Base-by-base conservation (phyloP, 2,113 vertebrate genomes). In the Pomatostomus ruficeps region DNA sequence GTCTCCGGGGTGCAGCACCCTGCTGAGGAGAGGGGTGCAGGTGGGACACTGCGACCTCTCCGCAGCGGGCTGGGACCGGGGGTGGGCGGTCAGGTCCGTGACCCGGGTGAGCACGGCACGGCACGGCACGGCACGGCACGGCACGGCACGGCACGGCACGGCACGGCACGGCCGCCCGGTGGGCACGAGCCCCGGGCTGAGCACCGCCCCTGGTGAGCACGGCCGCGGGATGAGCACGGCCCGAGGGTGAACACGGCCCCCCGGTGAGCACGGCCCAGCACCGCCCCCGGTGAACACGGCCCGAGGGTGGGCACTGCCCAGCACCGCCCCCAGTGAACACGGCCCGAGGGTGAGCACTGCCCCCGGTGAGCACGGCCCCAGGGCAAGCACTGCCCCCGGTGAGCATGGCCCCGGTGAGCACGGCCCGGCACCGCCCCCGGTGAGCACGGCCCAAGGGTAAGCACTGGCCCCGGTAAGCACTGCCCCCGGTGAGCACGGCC, bases 1-100 rank as follows among this genome's bases (percentile, higher is more conserved):
- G 15, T 10, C 6, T 23, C 8, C 1, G 9, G 6, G 52, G 16
- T 21, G 57, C 62, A 33, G 43, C 82, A 58, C 17, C 15, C n/a
- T 48, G 43, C 35, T 1, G 2, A 15, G 7, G 2, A 8, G 0
- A 3, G 14, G 4, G 17, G 14, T 20, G 40, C 5, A 4, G 19
- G 25, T 7, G 67, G 12, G 48, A 52, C 38, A 18, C 17, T 26
- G 22, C 21, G 20, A 16, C 16, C 11, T 19, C 11, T 29, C 45
- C 12, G 10, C 23, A 48, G 35, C 9, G 15, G 57, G 20, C 17
- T 38, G 63, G 14, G 20, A 71, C 33, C 5, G 8, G 3, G 10
- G 12, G 1, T 2, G 26, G 3, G 11, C 1, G 9, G 12, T 10
- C 26, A 54, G 3, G 14, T 28, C 35, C 8, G 6, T 45, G 73